These are phyloP conservation scores for Ylistrum balloti DNA, from an alignment of 1,140 invertebrate species.

Conservation along the genomic window DNA sequence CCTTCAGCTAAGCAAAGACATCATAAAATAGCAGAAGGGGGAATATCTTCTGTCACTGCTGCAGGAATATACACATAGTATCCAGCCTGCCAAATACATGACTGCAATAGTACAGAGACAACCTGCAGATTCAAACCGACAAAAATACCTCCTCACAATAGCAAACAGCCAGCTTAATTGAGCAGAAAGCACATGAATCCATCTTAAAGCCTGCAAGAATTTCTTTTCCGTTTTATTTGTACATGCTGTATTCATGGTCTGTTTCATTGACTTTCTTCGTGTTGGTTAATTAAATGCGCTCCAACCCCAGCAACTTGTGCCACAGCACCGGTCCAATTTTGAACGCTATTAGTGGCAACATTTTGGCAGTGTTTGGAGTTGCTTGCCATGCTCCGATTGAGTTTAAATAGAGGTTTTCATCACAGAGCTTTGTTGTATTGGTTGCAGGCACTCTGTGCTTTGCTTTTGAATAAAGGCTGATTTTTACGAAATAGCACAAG, in stretches of 20 bases:
- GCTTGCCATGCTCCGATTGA: background rate
- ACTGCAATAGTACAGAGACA: background rate
- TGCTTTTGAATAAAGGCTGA: background rate
- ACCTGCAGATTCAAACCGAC: conserved; percentile 32
- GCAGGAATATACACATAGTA: background rate
- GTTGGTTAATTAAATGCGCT: conserved; percentile 14
- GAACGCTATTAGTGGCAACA: background rate
- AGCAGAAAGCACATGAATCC: conserved; percentile 37
- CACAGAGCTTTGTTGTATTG: background rate
- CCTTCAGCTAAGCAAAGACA: background rate
- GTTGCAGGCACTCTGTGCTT: background rate
- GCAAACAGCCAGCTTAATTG: conserved; percentile 27
- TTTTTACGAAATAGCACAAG: conserved; percentile 8
- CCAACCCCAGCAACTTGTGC: conserved; percentile 11
- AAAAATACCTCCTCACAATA: conserved; percentile 16
- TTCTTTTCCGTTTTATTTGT: conserved; percentile 40
- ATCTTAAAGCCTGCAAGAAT: conserved; percentile 38
- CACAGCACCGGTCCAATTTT: background rate
- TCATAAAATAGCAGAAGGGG: background rate
- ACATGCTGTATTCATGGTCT: conserved; percentile 31
- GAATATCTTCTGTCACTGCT: background rate
- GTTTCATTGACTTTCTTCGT: conserved; percentile 18
- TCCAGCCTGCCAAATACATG: background rate
- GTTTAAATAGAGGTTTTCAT: conserved; percentile 22
- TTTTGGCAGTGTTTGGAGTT: conserved; percentile 1